Evolutionary conservation across 2,888 invertebrate genomes (phyloP).

Genomic region (Drosophila siamana): DNA sequence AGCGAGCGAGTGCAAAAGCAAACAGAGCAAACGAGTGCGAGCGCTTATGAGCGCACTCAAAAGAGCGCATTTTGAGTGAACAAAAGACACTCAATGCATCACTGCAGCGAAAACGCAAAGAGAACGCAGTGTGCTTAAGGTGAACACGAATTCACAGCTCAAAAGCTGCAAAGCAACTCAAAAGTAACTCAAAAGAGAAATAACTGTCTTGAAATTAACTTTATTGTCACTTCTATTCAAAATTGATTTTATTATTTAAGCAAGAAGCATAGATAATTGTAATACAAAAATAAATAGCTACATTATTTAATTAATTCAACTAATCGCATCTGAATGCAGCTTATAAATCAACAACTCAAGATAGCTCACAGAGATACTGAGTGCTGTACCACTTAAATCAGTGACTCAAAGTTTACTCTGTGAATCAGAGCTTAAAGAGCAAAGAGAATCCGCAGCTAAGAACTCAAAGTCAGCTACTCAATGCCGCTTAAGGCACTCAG

Average conservation of each 20-base stretch:
- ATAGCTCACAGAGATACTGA: not conserved
- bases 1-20: not conserved
- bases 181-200: not conserved
- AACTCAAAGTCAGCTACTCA: too few species aligned
- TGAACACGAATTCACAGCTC: not conserved
- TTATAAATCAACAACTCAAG: not conserved
- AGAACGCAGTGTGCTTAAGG: not conserved
- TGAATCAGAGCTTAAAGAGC: not conserved
- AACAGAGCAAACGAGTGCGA: conserved; percentile 13
- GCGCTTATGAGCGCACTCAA: not conserved
- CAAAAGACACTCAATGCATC: conserved; percentile 20
- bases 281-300: too few species aligned
- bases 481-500: not conserved
- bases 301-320: too few species aligned
- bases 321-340: too few species aligned
- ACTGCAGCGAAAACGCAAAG: conserved; percentile 2
- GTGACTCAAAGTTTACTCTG: not conserved
- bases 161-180: not conserved
- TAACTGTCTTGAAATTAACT: not conserved
- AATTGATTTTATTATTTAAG: not conserved
- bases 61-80: not conserved
- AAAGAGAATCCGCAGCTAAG: not conserved
- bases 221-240: not conserved
- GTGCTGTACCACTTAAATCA: not conserved
- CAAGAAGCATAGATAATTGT: too few species aligned